phyloP scores from a whole-genome alignment of 1,140 invertebrate species.

The Papilio helenus region DNA sequence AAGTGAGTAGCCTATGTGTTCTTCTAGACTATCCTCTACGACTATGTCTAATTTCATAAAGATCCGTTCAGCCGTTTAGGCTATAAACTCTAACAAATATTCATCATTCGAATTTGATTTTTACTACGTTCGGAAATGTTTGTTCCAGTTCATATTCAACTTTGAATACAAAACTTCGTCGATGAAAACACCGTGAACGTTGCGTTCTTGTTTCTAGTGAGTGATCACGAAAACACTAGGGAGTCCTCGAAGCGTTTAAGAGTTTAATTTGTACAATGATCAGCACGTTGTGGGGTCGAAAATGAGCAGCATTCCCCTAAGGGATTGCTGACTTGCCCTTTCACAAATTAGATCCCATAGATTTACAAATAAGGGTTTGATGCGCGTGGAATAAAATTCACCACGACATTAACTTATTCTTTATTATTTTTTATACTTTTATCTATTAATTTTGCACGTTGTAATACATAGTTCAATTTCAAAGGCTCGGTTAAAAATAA shows the following conservation, averaged over 20 bases:
- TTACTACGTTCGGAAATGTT: too few species aligned
- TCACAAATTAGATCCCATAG: conserved; percentile 15
- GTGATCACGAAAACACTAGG: not conserved
- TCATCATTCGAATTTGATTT: too few species aligned
- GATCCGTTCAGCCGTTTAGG: too few species aligned
- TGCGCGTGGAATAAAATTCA: conserved; percentile 19
- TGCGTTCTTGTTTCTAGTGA: not conserved
- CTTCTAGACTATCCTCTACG: too few species aligned
- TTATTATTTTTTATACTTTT: not conserved
- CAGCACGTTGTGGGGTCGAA: conserved; percentile 5
- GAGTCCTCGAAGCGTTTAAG: conserved; percentile 9
- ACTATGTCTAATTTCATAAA: too few species aligned
- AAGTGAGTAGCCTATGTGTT: too few species aligned
- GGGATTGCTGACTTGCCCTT: conserved; percentile 22
- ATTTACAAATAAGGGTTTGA: conserved; percentile 27
- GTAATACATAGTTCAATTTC: not conserved
- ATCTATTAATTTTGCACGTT: not conserved
- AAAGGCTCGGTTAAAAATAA: conserved; percentile 8
- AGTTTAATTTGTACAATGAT: not conserved
- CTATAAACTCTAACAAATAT: too few species aligned
- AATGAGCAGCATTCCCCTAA: conserved; percentile 7
- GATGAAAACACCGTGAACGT: not conserved
- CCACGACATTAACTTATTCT: too few species aligned
- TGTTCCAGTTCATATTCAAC: too few species aligned
- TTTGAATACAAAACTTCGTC: too few species aligned